Percentiles rank a stretch among this genome's conserved stretches.
phyloP scores from a whole-genome alignment of 2,797 vertebrate species.

The Lerista edwardsae region DNA sequence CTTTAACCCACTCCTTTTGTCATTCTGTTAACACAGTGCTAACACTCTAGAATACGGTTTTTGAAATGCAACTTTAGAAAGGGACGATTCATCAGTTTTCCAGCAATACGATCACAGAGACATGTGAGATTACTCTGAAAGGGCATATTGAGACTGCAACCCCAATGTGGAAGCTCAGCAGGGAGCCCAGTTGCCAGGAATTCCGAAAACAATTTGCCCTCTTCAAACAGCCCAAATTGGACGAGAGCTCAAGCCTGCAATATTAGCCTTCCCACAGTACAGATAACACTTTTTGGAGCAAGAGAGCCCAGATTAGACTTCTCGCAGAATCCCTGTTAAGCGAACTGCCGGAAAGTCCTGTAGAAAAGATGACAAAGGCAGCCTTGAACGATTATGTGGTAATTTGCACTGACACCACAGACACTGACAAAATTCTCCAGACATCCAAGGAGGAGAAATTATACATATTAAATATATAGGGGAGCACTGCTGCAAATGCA shows the following conservation, averaged over 20 bases:
- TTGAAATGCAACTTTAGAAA: background rate
- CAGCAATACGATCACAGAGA: background rate
- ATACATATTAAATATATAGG: slow-evolving; percentile 20
- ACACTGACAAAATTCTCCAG: slow-evolving; percentile 19
- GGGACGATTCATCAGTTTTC: background rate
- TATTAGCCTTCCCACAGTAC: slow-evolving; percentile 21
- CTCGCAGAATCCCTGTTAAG: slow-evolving; percentile 24
- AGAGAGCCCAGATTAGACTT: slow-evolving; percentile 5
- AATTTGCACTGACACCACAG: slow-evolving; percentile 40
- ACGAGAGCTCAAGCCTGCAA: background rate
- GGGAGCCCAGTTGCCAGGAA: slow-evolving; percentile 9
- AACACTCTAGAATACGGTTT: background rate
- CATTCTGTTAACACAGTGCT: too few species aligned
- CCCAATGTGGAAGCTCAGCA: background rate
- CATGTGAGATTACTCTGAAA: background rate
- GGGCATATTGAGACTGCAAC: slow-evolving; percentile 7
- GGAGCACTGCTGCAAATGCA: background rate
- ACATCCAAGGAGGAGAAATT: slow-evolving; percentile 43
- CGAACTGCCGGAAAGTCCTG: too few species aligned
- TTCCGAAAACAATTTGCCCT: background rate
- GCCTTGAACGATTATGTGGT: slow-evolving; percentile 32
- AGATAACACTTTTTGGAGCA: slow-evolving; percentile 10
- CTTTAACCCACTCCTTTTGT: too few species aligned
- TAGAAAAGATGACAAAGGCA: slow-evolving; percentile 25
- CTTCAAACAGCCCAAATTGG: background rate